Evolutionary conservation across 2,888 invertebrate genomes (phyloP).

Genomic region (Cyclophora punctaria): DNA sequence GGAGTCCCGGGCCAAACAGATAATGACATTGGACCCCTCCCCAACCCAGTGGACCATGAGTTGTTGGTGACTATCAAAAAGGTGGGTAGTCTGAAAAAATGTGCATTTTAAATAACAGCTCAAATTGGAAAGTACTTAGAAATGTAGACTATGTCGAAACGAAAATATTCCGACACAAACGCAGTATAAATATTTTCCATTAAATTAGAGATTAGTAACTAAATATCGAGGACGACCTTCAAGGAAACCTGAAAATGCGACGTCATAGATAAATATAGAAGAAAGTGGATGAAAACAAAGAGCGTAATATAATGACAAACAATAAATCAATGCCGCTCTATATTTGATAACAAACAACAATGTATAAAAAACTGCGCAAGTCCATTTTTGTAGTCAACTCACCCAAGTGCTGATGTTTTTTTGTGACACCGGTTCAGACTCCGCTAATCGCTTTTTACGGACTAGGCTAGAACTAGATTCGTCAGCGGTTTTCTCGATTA

Average conservation of each 20-base stretch:
- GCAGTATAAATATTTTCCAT: too few species aligned
- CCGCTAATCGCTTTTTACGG: constrained; percentile 56
- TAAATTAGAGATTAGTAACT: too few species aligned
- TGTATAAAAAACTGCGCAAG: constrained; percentile 37
- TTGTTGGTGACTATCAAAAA: constrained; percentile 91
- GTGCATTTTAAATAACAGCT: background rate
- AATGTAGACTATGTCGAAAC: too few species aligned
- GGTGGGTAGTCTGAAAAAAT: constrained; percentile 78
- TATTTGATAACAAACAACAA: constrained; percentile 26
- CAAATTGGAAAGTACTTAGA: too few species aligned
- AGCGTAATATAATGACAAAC: constrained; percentile 22
- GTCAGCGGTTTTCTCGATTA: constrained; percentile 44
- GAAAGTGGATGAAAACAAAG: constrained; percentile 26
- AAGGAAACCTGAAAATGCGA: constrained; percentile 16
- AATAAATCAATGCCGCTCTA: constrained; percentile 22
- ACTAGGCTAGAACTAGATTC: constrained; percentile 30
- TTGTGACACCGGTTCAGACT: constrained; percentile 39
- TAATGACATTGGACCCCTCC: constrained; percentile 88
- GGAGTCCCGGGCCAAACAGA: constrained; percentile 88
- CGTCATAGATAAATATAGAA: constrained; percentile 33
- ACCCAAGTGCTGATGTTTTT: constrained; percentile 71
- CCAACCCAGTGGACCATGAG: constrained; percentile 96
- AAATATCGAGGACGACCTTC: constrained; percentile 15
- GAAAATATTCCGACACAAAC: constrained; percentile 1
- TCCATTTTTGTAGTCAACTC: constrained; percentile 18